Base-by-base conservation (phyloP, 2,888 invertebrate genomes). In the Allacma fusca region DNA sequence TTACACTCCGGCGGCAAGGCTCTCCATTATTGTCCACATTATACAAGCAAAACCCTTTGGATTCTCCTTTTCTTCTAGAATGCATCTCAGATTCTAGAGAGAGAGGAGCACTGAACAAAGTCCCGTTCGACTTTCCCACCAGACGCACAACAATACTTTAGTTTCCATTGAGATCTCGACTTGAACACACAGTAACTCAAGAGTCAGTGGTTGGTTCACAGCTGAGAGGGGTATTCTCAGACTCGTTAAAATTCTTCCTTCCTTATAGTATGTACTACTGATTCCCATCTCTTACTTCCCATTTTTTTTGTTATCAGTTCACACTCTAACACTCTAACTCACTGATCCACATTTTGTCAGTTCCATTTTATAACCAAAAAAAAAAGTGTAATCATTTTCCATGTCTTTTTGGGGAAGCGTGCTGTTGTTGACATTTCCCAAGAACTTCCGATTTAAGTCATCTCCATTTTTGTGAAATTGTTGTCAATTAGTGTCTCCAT, bases 91-190 rank as follows among this genome's bases (percentile, higher is more conserved):
- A 59, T 59, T 21, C 59, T 7, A 24, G 23, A 62, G 23, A 34
- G 23, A 62, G 23, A 24, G 62, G 9, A 24, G 13, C 19, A 62
- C 7, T 19, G 62, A 62, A 62, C 9, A 62, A 50, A 76, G 71
- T 70, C 59, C 76, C 76, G 76, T 76, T 76, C 70, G 70, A 72
- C 69, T 73, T 78, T 78, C 74, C 77, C 77, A 78, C 77, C 64
- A 59, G 34, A 68, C 73, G 24, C 34, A 21, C 68, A 75, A 78
- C 70, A 75, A 78, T 78, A 67, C 75, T 67, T 78, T 73, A 80
- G 77, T 78, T 78, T 78, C 69, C 77, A 80, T 73, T 78, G 64
- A 78, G 78, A 80, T 78, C 75, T 78, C 73, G 77, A 19, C 65
- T 57, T 62, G 80, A 76, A 44, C 29, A 50, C 75, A 75, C 19